These are phyloP conservation scores for Diarsia rubi DNA, from an alignment of 2,888 invertebrate species.

Conservation along the genomic window DNA sequence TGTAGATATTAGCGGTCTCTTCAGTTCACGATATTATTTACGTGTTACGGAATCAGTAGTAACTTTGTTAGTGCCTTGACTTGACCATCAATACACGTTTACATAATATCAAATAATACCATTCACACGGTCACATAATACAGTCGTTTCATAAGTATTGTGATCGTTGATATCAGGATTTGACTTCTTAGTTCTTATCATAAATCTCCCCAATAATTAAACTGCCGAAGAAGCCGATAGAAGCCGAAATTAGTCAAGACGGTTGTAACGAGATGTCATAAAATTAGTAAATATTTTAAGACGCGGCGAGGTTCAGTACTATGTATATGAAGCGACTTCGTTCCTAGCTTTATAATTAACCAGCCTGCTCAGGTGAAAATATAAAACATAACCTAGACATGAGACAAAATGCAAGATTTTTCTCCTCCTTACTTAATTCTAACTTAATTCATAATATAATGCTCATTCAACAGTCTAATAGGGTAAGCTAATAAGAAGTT, in stretches of 20 bases:
- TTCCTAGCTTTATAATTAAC: too few species aligned
- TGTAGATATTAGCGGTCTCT: neutral
- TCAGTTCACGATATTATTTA: conserved; percentile 11
- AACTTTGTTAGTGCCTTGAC: conserved; percentile 3
- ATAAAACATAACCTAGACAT: too few species aligned
- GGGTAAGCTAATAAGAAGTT: too few species aligned
- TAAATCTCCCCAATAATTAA: neutral
- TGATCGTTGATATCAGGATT: conserved; percentile 5
- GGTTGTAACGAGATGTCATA: too few species aligned
- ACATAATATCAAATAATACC: conserved; percentile 16
- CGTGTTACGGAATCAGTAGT: conserved; percentile 43
- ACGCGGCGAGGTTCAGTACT: neutral
- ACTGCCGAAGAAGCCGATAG: too few species aligned
- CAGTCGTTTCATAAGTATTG: neutral
- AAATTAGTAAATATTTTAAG: too few species aligned
- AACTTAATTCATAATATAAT: too few species aligned
- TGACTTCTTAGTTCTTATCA: neutral
- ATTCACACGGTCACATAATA: neutral
- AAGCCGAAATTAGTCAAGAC: neutral
- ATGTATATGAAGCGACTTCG: neutral
- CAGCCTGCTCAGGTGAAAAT: too few species aligned
- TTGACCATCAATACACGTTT: conserved; percentile 17
- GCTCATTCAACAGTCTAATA: too few species aligned
- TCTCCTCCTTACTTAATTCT: too few species aligned
- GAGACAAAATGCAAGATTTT: too few species aligned